These are phyloP conservation scores for Astropecten irregularis DNA, from an alignment of 53 echinoderm and acorn worm genomes.

Conservation along the genomic window DNA sequence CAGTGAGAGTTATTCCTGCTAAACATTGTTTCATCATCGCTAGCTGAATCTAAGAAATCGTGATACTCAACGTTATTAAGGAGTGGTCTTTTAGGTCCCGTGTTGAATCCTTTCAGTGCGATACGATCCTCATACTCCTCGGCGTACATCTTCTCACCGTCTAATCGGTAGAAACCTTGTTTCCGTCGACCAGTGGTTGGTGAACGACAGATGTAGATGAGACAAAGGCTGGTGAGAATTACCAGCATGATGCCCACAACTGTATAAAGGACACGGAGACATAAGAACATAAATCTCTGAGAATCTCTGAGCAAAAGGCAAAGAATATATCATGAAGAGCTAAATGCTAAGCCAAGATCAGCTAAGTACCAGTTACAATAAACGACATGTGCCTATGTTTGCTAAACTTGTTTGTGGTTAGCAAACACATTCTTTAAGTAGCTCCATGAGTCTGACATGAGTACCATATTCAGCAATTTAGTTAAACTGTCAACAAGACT, in stretches of 20 bases:
- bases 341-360: no score
- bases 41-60: conserved; percentile 81
- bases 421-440: no score
- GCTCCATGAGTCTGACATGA: no score
- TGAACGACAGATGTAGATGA: conserved; percentile 55
- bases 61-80: conserved; percentile 84
- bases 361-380: no score
- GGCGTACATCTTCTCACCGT: conserved; percentile 80
- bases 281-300: no score
- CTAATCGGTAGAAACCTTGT: conserved; percentile 91
- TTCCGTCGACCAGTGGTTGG: conserved; percentile 55
- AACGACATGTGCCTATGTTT: no score
- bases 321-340: no score
- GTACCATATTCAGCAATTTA: no score
- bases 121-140: conserved; percentile 92
- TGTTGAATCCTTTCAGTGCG: conserved; percentile 73
- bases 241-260: conserved; percentile 67
- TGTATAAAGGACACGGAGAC: conserved; percentile 18
- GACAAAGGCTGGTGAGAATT: conserved; percentile 67
- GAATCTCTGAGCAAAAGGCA: no score
- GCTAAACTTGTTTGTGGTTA: no score
- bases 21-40: conserved; percentile 84
- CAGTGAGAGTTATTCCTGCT: conserved; percentile 19
- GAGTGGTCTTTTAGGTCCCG: conserved; percentile 65
- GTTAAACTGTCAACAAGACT: no score